Percentiles rank a stretch among this genome's conserved stretches.
phyloP scores from a whole-genome alignment of 2,888 invertebrate genomes.

The Rhyacophila evoluta region DNA sequence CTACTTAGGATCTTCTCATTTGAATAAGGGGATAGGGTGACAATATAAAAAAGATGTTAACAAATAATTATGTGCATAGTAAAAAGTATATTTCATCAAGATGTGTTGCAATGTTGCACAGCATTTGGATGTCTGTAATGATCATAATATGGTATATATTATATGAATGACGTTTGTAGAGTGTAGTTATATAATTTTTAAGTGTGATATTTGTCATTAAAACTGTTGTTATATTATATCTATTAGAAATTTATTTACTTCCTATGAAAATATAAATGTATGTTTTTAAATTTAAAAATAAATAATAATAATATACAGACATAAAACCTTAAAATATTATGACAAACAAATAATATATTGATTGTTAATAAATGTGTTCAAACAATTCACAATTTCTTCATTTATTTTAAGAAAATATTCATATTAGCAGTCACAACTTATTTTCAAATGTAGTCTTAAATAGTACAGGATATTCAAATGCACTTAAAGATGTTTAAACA shows the following conservation, averaged over 20 bases:
- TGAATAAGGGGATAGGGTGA: neutral
- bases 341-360: slow-evolving; percentile 39
- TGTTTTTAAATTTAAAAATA: neutral
- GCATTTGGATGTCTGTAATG: slow-evolving; percentile 1
- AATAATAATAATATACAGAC: slow-evolving; percentile 13
- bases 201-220: slow-evolving; percentile 18
- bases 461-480: too few species aligned
- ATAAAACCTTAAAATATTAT: neutral
- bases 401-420: too few species aligned
- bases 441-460: too few species aligned
- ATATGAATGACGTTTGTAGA: neutral
- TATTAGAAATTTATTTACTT: slow-evolving; percentile 19
- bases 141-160: neutral
- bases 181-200: slow-evolving; percentile 9
- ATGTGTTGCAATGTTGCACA: neutral
- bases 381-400: neutral
- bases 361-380: slow-evolving; percentile 53
- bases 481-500: too few species aligned
- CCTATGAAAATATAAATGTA: neutral
- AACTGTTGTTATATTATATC: slow-evolving; percentile 9
- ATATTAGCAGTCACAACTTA: too few species aligned
- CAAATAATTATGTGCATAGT: neutral
- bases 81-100: neutral
- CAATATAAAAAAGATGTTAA: neutral
- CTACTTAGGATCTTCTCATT: neutral